Conservation (phyloP, 2,113 vertebrate species). For the Paramormyrops kingsleyae region DNA sequence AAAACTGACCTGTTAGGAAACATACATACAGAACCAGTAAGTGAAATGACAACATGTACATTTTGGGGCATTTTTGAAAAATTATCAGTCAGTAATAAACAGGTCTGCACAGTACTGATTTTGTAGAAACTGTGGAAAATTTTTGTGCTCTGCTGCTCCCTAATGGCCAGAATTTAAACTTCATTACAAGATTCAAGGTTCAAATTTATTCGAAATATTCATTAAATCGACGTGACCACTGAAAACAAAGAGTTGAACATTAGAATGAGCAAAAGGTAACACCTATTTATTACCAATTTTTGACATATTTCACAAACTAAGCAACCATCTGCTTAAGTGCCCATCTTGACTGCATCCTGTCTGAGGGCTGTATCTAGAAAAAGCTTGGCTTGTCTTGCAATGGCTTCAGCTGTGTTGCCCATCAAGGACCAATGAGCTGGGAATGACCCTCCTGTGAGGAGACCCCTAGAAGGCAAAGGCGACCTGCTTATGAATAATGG, state of each 20-base stretch:
- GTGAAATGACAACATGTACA: neutral
- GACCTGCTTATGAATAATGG: neutral
- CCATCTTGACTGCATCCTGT: constrained; percentile 64
- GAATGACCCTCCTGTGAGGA: constrained; percentile 50
- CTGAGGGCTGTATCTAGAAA: constrained; percentile 50
- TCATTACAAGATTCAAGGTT: neutral
- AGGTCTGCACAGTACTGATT: neutral
- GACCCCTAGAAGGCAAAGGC: neutral
- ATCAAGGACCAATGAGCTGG: constrained; percentile 56
- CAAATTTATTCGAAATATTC: neutral
- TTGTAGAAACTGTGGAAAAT: neutral
- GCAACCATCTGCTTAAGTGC: neutral
- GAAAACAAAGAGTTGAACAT: neutral
- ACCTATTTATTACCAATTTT: neutral
- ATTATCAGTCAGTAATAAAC: neutral
- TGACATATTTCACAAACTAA: neutral
- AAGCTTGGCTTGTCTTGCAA: constrained; percentile 10
- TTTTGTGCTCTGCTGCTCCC: constrained; percentile 28
- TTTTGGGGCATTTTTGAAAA: neutral
- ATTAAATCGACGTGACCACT: neutral
- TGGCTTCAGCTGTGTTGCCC: neutral
- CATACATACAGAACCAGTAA: neutral
- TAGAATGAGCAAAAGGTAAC: neutral
- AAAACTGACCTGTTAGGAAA: neutral
- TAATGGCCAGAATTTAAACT: constrained; percentile 29